Evolutionary conservation across 2,113 vertebrate species (phyloP), one percentile per base, ranked within the genome.

Genomic region (Gymnocephalus cernua): DNA sequence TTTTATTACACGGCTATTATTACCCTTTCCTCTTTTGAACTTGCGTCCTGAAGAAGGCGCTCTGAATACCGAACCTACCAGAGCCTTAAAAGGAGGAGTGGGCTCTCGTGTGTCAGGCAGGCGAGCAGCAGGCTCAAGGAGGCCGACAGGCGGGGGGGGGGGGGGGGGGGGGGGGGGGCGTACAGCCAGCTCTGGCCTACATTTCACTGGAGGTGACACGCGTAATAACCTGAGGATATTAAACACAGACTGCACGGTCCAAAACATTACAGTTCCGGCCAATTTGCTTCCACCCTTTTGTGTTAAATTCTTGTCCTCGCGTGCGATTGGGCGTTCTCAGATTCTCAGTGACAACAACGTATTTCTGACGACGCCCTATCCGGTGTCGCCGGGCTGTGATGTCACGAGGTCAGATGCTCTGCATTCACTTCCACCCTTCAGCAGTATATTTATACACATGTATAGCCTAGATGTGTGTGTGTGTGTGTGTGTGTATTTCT

Each of bases 1-100:
- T 91, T 89, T 86, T 76, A 89, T 92, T 86, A 79, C 87, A 4
- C 57, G 59, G 73, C 91, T 96, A 95, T 96, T 94, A 93, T 94
- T 95, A 95, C 88, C 69, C 93, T 95, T 94, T 94, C 94, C 94
- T 91, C 94, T 94, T 96, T 94, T 88, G 93, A 93, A 94, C 89
- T 83, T 78, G 86, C 74, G 79, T 92, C 89, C 89, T 93, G 93
- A 93, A 92, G 85, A 41, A 41, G 38, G 38, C 10, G 71, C 57
- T 94, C 94, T 86, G 92, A 89, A 93, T 91, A 83, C 88, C 94
- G 85, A 90, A 89, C 87, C 93, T 89, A 79, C 85, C 91, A 91
- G 74, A 66, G 86, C 95, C 95, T 94, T 96, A 95, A 96, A 96
- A 93, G 95, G 95, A 92, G 78, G 89, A 82, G 71, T 38, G 85